phyloP scores from a whole-genome alignment of 53 echinoderm and acorn worm genomes.

The Zoroaster sp. region DNA sequence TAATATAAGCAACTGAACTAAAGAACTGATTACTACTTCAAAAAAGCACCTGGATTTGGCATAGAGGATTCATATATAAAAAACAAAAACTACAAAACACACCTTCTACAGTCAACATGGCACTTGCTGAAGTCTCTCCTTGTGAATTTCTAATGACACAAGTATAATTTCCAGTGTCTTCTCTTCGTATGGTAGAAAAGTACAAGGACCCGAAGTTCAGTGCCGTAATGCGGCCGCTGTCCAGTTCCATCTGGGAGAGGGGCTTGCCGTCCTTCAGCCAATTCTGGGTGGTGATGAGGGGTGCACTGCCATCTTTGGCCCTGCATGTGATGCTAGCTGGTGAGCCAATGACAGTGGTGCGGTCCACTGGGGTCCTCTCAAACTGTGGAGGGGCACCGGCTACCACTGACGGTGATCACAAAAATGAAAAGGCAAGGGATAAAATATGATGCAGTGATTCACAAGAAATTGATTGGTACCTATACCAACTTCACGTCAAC shows the following conservation, averaged over 20 bases:
- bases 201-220: slow-evolving; percentile 68
- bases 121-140: slow-evolving; percentile 52
- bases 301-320: slow-evolving; percentile 70
- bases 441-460: neutral
- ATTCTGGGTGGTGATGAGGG: slow-evolving; percentile 68
- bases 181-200: slow-evolving; percentile 58
- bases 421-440: neutral
- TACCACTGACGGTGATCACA: slow-evolving; percentile 54
- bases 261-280: slow-evolving; percentile 91
- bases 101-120: slow-evolving; percentile 80
- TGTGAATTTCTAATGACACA: slow-evolving; percentile 79
- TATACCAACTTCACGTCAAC: too few relatives aligned
- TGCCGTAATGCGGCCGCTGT: slow-evolving; percentile 65
- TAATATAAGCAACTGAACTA: neutral
- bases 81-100: too few relatives aligned
- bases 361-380: slow-evolving; percentile 50
- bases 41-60: too few relatives aligned
- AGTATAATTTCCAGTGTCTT: slow-evolving; percentile 86
- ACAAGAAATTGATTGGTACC: too few relatives aligned
- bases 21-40: neutral
- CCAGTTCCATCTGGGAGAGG: slow-evolving; percentile 57
- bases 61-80: neutral
- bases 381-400: slow-evolving; percentile 75
- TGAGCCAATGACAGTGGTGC: slow-evolving; percentile 45
- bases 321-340: slow-evolving; percentile 59